Base-by-base conservation (phyloP, 2,797 vertebrate species). In the Cephalopachus bancanus region DNA sequence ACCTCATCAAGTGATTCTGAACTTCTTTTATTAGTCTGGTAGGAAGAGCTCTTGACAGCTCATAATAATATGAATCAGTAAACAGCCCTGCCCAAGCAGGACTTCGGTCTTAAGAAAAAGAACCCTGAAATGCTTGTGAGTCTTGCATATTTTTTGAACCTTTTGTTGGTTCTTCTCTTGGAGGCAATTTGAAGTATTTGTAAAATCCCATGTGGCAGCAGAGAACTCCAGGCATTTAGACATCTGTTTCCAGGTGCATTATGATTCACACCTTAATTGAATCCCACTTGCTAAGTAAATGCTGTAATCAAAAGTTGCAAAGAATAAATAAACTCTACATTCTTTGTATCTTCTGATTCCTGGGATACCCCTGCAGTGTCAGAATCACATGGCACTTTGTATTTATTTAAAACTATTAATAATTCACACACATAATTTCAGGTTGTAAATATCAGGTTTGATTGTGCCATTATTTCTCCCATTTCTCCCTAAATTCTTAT, bases 231-330 rank as follows among this genome's bases (percentile, higher is more conserved):
- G 60, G 80, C 67, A 51, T 10, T 11, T n/a, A 65, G 59, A 83
- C 19, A 83, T 3, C 72, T 7, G 7, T 81, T 57, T n/a, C 19
- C 65, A 93, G 81, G 72, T 64, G 53, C 37, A 76, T 62, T 83
- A 59, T 95, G 79, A 91, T n/a, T 95, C 86, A 72, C 16, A 6
- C 7, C 83, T 69, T 86, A 95, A 87, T 93, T 65, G 88, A 60
- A 83, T 83, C 30, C 89, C n/a, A 80, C 30, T 94, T 93, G n/a
- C 69, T 91, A 64, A 80, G 55, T 89, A 96, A 95, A 95, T 71
- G 49, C 51, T 96, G 59, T 57, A 96, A 74, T 97, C 57, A 69
- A 91, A 90, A 83, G 37, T 71, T 91, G 92, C 62, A 67, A 62
- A 62, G 83, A 96, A 75, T 67, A 91, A 91, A 97, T 88, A 65